These are phyloP conservation scores for Phyllostomus discolor DNA, from an alignment of 2,113 vertebrate genomes.

Conservation along the genomic window DNA sequence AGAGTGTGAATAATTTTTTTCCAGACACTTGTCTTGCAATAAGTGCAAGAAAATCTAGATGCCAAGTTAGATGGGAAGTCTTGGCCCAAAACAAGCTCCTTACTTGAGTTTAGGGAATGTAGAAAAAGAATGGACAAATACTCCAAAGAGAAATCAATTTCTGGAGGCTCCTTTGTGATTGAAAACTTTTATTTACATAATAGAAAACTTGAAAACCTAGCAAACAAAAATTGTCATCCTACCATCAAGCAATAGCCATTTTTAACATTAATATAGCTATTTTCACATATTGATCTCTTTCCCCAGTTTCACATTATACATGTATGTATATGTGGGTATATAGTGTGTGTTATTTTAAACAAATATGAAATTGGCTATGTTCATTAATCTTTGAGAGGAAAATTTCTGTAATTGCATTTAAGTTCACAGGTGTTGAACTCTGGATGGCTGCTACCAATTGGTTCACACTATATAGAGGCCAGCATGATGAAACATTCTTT, in stretches of 20 bases:
- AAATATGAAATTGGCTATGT: not conserved
- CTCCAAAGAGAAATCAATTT: not conserved
- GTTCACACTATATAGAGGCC: not conserved
- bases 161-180: not conserved
- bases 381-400: constrained; percentile 10
- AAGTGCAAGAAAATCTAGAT: not conserved
- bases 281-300: not conserved
- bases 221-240: not conserved
- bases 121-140: not conserved
- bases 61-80: not conserved
- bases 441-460: not conserved
- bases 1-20: not conserved
- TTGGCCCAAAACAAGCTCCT: not conserved
- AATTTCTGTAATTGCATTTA: not conserved
- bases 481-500: not conserved
- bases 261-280: not conserved
- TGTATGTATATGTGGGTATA: not conserved
- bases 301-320: not conserved
- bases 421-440: not conserved
- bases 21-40: not conserved
- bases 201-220: not conserved
- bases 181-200: not conserved
- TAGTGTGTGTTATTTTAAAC: constrained; percentile 15
- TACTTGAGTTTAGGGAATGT: not conserved
- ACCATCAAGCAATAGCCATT: not conserved